phyloP scores from a whole-genome alignment of 2,113 vertebrate species.

The Chroicocephalus ridibundus region DNA sequence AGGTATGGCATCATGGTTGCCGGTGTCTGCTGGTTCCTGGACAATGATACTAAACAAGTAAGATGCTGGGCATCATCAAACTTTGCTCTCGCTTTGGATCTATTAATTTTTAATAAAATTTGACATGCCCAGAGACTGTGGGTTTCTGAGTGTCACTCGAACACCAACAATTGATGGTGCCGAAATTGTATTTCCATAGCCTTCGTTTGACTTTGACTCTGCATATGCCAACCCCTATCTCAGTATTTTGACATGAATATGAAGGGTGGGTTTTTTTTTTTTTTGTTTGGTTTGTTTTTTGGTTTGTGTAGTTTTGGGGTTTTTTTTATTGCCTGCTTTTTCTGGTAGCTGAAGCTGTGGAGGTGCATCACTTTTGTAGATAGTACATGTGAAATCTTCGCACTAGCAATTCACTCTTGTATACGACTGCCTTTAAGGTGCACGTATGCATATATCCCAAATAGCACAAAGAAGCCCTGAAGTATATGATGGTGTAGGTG shows the following conservation, averaged over 20 bases:
- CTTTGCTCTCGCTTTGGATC: slow-evolving; percentile 22
- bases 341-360: background rate
- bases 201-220: background rate
- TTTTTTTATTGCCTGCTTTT: background rate
- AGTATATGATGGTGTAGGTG: background rate
- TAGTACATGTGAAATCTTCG: background rate
- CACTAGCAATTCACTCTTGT: background rate
- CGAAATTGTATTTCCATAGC: background rate
- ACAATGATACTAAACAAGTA: background rate
- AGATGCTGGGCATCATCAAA: background rate
- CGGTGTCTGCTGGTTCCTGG: background rate
- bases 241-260: background rate
- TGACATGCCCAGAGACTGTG: background rate
- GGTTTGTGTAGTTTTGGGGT: background rate
- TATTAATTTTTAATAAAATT: slow-evolving; percentile 40
- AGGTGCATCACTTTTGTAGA: background rate
- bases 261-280: rapidly evolving
- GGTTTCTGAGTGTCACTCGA: background rate
- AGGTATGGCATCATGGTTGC: background rate
- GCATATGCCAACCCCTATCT: background rate
- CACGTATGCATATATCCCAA: background rate
- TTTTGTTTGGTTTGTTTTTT: background rate
- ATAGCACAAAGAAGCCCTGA: background rate
- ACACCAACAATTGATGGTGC: background rate
- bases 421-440: background rate